Evolutionary conservation across 2,797 vertebrate genomes (phyloP).

Genomic region (Microhierax caerulescens): DNA sequence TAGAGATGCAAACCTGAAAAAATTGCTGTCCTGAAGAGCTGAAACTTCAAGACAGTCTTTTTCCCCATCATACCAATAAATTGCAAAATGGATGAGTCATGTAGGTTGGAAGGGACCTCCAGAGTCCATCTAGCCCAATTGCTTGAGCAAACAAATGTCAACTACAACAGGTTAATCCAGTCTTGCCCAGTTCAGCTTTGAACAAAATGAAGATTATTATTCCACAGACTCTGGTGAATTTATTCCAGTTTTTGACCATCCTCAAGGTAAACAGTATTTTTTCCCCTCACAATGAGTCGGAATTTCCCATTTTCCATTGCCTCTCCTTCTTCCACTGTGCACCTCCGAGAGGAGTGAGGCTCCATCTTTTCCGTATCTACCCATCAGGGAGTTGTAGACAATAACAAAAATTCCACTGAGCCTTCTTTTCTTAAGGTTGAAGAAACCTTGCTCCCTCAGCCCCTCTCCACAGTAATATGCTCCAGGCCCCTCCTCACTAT

Average conservation of each 20-base stretch:
- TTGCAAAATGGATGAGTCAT: not conserved
- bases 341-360: not conserved
- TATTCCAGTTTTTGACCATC: not conserved
- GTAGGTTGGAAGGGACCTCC: not conserved
- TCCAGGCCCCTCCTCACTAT: not conserved
- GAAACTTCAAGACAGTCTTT: not conserved
- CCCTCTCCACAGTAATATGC: not conserved
- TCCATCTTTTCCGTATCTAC: not conserved
- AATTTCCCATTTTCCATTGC: not conserved
- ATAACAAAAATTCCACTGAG: not conserved
- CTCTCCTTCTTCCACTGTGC: not conserved
- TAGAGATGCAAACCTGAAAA: not conserved
- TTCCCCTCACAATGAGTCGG: fast-evolving
- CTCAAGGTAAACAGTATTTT: not conserved
- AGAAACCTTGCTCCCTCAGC: not conserved
- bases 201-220: not conserved
- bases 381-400: not conserved
- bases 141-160: not conserved
- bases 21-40: not conserved
- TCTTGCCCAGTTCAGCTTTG: not conserved
- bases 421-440: not conserved
- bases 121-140: not conserved
- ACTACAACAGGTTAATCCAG: not conserved
- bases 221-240: not conserved
- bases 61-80: not conserved